These are phyloP conservation scores for Umimayanthus chanpuru DNA, from an alignment of 92 coral and sea anemone genomes.

Conservation along the genomic window DNA sequence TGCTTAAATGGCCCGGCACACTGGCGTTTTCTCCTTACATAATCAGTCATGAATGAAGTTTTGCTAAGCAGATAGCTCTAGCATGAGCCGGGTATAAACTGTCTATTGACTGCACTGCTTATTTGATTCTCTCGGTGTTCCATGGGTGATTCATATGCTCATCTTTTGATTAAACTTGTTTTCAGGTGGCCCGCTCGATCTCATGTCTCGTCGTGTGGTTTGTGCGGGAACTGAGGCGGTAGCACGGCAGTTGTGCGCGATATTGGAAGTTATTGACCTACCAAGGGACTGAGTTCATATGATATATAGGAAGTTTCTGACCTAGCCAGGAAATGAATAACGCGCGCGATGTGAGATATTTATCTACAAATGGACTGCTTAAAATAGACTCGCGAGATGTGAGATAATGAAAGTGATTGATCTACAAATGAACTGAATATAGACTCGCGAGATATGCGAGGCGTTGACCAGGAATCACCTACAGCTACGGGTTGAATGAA, in stretches of 20 bases:
- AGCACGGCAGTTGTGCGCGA: slow-evolving; percentile 46
- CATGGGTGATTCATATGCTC: neutral
- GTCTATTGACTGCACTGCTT: too few species aligned
- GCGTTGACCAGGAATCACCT: too few species aligned
- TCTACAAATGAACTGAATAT: neutral
- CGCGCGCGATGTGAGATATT: neutral
- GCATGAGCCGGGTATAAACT: neutral
- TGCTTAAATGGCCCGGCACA: too few species aligned
- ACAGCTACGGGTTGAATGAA: neutral
- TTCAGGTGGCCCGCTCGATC: slow-evolving; percentile 81
- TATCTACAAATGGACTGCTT: slow-evolving; percentile 60
- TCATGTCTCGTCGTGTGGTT: slow-evolving; percentile 86
- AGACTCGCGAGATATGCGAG: too few species aligned
- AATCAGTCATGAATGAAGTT: too few species aligned
- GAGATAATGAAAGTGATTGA: neutral
- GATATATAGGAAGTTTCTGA: neutral
- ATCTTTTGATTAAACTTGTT: neutral
- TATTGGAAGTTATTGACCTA: slow-evolving; percentile 68
- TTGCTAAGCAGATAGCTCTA: too few species aligned
- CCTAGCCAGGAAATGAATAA: slow-evolving; percentile 62
- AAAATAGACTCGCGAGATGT: neutral
- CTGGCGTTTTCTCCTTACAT: too few species aligned
- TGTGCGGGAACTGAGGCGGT: slow-evolving; percentile 56
- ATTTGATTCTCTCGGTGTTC: neutral
- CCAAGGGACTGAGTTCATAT: slow-evolving; percentile 66